phyloP scores from a whole-genome alignment of 2,888 invertebrate genomes.

The Tetanocera ferruginea region DNA sequence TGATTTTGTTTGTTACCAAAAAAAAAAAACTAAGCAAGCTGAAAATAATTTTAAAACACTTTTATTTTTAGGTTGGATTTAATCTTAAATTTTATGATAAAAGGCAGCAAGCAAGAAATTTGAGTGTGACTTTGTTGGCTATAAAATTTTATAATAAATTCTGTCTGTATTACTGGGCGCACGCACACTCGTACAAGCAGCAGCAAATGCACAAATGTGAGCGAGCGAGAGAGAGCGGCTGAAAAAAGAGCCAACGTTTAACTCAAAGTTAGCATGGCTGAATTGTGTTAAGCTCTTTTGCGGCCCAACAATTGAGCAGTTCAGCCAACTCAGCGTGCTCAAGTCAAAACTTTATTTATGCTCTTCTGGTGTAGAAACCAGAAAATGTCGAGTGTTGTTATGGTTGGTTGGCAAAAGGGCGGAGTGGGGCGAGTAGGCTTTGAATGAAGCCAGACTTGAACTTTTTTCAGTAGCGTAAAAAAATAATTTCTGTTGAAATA shows the following conservation, averaged over 20 bases:
- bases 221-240: not conserved
- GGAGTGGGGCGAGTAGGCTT: not conserved
- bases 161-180: constrained; percentile 29
- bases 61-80: too few relatives aligned
- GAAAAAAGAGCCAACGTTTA: not conserved
- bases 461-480: not conserved
- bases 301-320: not conserved
- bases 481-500: not conserved
- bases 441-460: constrained; percentile 20
- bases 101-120: not conserved
- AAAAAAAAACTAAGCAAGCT: too few relatives aligned
- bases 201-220: not conserved
- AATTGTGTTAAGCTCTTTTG: not conserved
- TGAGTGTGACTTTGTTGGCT: not conserved
- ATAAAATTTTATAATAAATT: constrained; percentile 18
- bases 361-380: constrained; percentile 35
- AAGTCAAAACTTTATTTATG: not conserved
- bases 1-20: too few relatives aligned
- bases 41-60: too few relatives aligned
- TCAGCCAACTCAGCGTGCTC: constrained; percentile 25
- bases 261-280: not conserved
- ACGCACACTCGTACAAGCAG: constrained; percentile 15
- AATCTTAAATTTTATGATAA: not conserved
- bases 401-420: not conserved
- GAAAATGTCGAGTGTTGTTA: not conserved